A percentile compares a stretch with the other conserved stretches of the same genome.
Conservation (phyloP, 2,888 invertebrate genomes). For the Orthosia gothica region DNA sequence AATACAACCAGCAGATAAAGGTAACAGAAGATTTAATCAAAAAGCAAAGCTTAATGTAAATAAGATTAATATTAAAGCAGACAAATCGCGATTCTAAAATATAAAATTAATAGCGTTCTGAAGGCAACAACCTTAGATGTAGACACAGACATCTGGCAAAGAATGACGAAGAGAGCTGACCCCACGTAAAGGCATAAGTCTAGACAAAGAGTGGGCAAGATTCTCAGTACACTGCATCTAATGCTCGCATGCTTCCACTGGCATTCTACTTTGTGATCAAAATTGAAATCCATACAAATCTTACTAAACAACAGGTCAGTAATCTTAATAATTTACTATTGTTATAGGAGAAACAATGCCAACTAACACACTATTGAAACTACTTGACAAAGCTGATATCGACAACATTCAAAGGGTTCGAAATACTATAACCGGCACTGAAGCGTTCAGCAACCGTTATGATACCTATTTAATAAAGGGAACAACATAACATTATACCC, state of each 20-base stretch:
- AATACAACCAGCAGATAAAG: neutral
- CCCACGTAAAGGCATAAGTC: neutral
- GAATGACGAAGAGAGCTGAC: neutral
- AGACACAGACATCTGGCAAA: neutral
- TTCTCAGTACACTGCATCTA: neutral
- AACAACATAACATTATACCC: neutral
- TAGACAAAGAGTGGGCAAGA: neutral
- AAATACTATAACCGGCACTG: neutral
- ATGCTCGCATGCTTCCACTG: neutral
- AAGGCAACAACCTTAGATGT: neutral
- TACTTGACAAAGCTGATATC: slow-evolving; percentile 19
- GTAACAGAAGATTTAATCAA: slow-evolving; percentile 1
- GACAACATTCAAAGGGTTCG: slow-evolving; percentile 15
- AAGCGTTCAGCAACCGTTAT: no score
- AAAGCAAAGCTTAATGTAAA: neutral
- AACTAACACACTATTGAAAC: slow-evolving; percentile 27
- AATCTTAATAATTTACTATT: slow-evolving; percentile 28
- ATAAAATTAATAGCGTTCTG: neutral
- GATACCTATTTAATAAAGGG: neutral
- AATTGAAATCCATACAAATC: slow-evolving; percentile 25
- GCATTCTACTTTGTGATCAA: no score
- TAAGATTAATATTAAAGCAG: no score
- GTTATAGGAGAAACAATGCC: slow-evolving; percentile 39
- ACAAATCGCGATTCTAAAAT: no score
- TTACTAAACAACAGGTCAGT: slow-evolving; percentile 20